Evolutionary conservation across 2,888 invertebrate genomes (phyloP).

Genomic region (Petrolisthes manimaculis): DNA sequence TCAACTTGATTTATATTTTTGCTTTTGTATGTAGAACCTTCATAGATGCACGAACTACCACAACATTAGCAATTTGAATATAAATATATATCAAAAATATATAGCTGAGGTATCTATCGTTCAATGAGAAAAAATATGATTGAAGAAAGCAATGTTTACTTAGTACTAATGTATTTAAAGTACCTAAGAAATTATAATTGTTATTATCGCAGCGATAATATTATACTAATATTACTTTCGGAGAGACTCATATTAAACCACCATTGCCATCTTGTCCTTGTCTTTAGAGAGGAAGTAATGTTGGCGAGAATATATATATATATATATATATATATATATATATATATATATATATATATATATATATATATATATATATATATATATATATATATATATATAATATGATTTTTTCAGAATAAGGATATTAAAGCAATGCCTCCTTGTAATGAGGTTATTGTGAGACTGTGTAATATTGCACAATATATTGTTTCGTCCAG

Average conservation of each 20-base stretch:
- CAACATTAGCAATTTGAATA: background rate
- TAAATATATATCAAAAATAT: background rate
- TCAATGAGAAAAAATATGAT: background rate
- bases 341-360: constrained; percentile 24
- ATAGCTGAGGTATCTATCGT: background rate
- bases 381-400: constrained; percentile 27
- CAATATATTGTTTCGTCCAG: too few species aligned
- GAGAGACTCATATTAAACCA: too few species aligned
- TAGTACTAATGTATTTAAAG: background rate
- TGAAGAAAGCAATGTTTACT: background rate
- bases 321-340: constrained; percentile 33
- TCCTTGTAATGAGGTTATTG: too few species aligned
- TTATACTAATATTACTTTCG: too few species aligned
- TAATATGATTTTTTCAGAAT: background rate
- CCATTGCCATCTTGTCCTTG: too few species aligned
- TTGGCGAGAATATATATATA: constrained; percentile 18
- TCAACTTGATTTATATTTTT: background rate
- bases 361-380: constrained; percentile 22
- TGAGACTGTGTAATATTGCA: too few species aligned
- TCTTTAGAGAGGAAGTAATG: too few species aligned
- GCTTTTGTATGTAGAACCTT: background rate
- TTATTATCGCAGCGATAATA: too few species aligned
- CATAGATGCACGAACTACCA: background rate
- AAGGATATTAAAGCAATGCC: too few species aligned
- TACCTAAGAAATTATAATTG: too few species aligned